Percentiles rank a stretch among this genome's conserved stretches.
These are phyloP conservation scores for Motacilla alba DNA, from an alignment of 2,113 vertebrate species.

Conservation along the genomic window DNA sequence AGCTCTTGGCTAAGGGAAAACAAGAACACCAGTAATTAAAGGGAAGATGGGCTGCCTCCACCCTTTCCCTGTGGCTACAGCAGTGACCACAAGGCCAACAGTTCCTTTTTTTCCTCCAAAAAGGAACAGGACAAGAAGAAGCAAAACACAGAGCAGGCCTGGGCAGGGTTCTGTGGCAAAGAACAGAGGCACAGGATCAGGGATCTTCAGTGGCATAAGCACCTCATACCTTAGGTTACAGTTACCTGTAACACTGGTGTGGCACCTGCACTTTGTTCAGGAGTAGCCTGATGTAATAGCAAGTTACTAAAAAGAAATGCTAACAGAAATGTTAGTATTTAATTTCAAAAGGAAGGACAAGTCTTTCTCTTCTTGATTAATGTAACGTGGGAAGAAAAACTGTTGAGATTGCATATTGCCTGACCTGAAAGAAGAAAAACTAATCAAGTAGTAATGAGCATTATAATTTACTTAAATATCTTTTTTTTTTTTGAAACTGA, in stretches of 20 bases:
- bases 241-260: accelerated
- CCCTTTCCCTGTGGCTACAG: conserved; percentile 1
- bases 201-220: not conserved
- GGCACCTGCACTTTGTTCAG: not conserved
- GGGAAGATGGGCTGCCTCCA: not conserved
- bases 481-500: not conserved
- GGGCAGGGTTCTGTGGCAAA: accelerated
- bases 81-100: not conserved
- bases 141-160: not conserved
- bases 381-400: not conserved
- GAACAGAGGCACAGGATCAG: no score
- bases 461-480: not conserved
- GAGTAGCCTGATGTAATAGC: not conserved
- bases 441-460: not conserved
- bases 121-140: not conserved
- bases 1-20: not conserved
- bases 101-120: not conserved
- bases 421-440: not conserved
- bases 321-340: not conserved
- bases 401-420: not conserved
- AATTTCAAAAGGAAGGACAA: not conserved
- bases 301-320: not conserved
- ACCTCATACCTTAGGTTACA: not conserved
- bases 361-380: not conserved
- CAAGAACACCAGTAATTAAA: conserved; percentile 15